phyloP scores from a whole-genome alignment of 2,113 vertebrate genomes.

The Rhabdomys dilectus region DNA sequence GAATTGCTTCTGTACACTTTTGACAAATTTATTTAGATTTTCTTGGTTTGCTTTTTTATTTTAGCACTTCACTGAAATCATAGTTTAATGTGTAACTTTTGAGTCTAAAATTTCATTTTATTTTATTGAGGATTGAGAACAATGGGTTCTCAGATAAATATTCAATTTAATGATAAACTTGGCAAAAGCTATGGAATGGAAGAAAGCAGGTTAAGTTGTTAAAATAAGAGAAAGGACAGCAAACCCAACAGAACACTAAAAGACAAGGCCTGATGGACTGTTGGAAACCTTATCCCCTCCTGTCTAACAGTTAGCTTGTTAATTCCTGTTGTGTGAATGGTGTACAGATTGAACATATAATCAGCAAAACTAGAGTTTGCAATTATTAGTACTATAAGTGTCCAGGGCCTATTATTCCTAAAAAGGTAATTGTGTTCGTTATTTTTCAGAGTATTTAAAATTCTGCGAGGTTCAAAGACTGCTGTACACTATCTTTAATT shows the following conservation, averaged over 20 bases:
- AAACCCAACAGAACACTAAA: neutral
- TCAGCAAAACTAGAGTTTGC: neutral
- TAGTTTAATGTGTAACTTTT: neutral
- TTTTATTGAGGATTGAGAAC: neutral
- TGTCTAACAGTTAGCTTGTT: neutral
- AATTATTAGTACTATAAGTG: neutral
- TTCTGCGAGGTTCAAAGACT: neutral
- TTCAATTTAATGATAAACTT: conserved; percentile 27
- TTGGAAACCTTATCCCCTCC: neutral
- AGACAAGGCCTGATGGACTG: neutral
- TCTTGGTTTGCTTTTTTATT: conserved; percentile 2
- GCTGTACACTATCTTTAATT: neutral
- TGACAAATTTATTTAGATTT: conserved; percentile 21
- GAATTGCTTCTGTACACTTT: conserved; percentile 28
- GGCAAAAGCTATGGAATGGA: neutral
- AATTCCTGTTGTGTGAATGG: neutral
- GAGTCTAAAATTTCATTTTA: neutral
- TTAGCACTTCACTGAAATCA: neutral
- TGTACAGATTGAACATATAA: neutral
- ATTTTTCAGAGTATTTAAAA: neutral
- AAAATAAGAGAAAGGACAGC: neutral
- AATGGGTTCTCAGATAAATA: conserved; percentile 16
- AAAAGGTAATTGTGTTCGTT: neutral
- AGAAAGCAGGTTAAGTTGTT: neutral
- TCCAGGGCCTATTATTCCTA: neutral